These are phyloP conservation scores for Etheostoma cragini DNA, from an alignment of 2,113 vertebrate species.

Conservation along the genomic window DNA sequence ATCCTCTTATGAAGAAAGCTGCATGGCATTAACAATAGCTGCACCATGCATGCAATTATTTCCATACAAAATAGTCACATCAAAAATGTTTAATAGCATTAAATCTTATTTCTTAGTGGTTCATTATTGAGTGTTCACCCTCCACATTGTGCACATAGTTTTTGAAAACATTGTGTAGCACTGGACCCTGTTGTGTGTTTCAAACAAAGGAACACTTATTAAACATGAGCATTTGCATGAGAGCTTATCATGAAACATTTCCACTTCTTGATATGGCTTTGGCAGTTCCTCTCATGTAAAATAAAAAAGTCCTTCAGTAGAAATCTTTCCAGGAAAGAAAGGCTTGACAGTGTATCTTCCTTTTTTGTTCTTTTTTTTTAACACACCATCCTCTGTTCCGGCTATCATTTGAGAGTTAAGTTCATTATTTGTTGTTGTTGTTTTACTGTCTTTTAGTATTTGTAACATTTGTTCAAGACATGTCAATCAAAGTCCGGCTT, in stretches of 20 bases:
- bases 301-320: background rate
- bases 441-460: constrained; percentile 11
- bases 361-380: background rate
- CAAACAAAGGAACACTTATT: background rate
- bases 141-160: constrained; percentile 21
- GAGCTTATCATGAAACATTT: background rate
- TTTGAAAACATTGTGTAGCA: constrained; percentile 35
- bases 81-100: constrained; percentile 19
- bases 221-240: background rate
- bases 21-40: constrained; percentile 5
- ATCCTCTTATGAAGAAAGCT: background rate
- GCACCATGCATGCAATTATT: constrained; percentile 15
- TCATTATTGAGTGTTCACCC: constrained; percentile 16
- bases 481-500: constrained; percentile 4
- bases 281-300: constrained; percentile 11
- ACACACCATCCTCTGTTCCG: background rate
- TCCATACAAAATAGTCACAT: constrained; percentile 28
- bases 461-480: constrained; percentile 32
- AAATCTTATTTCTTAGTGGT: constrained; percentile 11
- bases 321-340: constrained; percentile 6
- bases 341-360: background rate
- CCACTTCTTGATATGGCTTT: constrained; percentile 7
- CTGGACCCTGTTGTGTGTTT: constrained; percentile 12
- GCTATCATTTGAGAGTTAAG: background rate
- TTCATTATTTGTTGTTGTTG: background rate